phyloP scores from a whole-genome alignment of 2,797 vertebrate species.

The Pangasius krempfi region DNA sequence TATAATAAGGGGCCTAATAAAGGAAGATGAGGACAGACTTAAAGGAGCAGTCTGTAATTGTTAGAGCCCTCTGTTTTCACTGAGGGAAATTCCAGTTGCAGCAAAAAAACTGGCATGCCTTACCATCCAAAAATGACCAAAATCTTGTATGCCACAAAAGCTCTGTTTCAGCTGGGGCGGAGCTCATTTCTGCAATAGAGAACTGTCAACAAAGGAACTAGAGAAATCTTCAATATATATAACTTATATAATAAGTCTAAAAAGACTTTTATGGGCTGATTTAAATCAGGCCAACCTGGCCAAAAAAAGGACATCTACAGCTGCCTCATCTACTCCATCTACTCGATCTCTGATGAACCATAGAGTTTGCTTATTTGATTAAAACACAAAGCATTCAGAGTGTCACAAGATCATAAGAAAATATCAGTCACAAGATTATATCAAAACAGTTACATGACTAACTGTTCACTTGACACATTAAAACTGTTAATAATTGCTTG shows the following conservation, averaged over 20 bases:
- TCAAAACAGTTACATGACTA: slow-evolving; percentile 21
- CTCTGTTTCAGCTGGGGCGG: not conserved
- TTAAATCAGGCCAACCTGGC: not conserved
- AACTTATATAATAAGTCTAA: not conserved
- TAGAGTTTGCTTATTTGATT: not conserved
- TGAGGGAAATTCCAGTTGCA: not conserved
- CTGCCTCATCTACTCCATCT: not conserved
- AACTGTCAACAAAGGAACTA: not conserved
- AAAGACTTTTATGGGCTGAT: not conserved
- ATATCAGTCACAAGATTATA: slow-evolving; percentile 1
- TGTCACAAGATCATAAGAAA: not conserved
- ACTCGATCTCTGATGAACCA: not conserved
- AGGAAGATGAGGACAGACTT: not conserved
- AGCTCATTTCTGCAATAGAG: not conserved
- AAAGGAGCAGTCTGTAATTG: not conserved
- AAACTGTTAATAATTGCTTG: slow-evolving; percentile 63
- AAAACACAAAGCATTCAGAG: not conserved
- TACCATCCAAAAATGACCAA: not conserved
- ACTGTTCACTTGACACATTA: slow-evolving; percentile 26
- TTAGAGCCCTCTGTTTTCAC: not conserved
- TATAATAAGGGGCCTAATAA: not conserved
- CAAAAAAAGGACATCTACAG: not conserved
- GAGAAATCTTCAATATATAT: not conserved
- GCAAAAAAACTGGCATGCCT: not conserved
- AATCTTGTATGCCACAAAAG: not conserved